Conservation (phyloP, 2,888 invertebrate genomes). For the Melanophora roralis region DNA sequence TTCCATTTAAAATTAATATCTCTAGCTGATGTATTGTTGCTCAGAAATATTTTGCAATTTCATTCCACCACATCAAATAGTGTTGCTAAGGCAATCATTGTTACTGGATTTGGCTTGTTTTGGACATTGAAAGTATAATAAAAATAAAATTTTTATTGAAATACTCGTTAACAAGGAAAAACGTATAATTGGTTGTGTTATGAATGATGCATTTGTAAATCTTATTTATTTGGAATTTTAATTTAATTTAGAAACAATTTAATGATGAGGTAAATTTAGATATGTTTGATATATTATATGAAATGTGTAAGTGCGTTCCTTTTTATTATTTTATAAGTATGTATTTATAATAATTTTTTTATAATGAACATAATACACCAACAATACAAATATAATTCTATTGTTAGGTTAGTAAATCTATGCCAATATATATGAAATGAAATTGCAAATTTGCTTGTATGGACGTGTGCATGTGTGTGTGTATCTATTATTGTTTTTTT, state of each 20-base stretch:
- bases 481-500: background rate
- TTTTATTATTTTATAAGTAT: background rate
- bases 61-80: background rate
- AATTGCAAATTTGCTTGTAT: background rate
- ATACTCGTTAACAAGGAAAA: background rate
- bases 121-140: background rate
- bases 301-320: background rate
- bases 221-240: slow-evolving; percentile 4
- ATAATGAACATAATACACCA: slow-evolving; percentile 25
- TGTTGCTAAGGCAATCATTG: background rate
- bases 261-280: background rate
- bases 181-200: slow-evolving; percentile 16
- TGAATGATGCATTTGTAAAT: background rate
- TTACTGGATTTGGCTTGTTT: background rate
- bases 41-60: background rate
- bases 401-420: background rate
- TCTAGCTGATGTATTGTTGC: background rate
- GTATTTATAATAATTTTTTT: background rate
- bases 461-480: no score
- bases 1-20: background rate
- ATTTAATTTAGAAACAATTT: background rate
- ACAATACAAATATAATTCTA: slow-evolving; percentile 23
- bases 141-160: background rate
- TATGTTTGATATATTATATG: background rate
- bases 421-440: background rate